Percentiles rank a stretch among this genome's conserved stretches.
Conservation (phyloP, 2,113 vertebrate species). For the Falcunculus frontatus region DNA sequence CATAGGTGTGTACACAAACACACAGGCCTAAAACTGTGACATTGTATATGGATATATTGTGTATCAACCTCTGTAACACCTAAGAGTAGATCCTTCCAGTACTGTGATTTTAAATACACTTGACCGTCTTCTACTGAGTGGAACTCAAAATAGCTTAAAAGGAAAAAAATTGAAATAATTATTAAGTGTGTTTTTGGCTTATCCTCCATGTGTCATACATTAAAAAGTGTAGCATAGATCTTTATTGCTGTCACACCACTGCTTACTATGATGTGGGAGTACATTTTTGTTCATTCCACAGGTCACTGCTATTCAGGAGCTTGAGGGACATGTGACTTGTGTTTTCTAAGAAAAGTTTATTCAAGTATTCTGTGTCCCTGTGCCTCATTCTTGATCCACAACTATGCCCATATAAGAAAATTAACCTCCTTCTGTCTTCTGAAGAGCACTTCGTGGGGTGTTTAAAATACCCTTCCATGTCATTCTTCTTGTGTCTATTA, state of each 20-base stretch:
- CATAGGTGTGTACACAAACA: not conserved
- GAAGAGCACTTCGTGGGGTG: not conserved
- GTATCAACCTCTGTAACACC: not conserved
- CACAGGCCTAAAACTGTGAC: not conserved
- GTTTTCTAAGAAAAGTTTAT: not conserved
- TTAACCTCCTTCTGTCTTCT: not conserved
- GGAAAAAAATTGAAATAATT: not conserved
- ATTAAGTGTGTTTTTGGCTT: not conserved
- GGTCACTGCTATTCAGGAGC: not conserved
- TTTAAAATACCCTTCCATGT: not conserved
- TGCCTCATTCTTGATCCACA: not conserved
- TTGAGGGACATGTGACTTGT: not conserved
- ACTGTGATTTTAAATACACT: not conserved
- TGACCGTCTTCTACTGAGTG: not conserved
- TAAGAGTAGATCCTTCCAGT: not conserved
- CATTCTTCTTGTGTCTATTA: not conserved
- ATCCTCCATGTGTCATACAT: rapidly evolving
- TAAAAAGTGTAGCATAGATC: not conserved
- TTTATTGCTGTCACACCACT: not conserved
- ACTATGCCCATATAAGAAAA: not conserved
- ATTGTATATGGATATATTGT: not conserved
- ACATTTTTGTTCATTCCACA: not conserved
- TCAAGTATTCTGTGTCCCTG: not conserved
- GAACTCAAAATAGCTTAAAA: not conserved
- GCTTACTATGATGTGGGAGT: not conserved